A percentile compares a stretch with the other conserved stretches of the same genome.
phyloP scores from a whole-genome alignment of 2,113 vertebrate genomes.

The Electrona antarctica region DNA sequence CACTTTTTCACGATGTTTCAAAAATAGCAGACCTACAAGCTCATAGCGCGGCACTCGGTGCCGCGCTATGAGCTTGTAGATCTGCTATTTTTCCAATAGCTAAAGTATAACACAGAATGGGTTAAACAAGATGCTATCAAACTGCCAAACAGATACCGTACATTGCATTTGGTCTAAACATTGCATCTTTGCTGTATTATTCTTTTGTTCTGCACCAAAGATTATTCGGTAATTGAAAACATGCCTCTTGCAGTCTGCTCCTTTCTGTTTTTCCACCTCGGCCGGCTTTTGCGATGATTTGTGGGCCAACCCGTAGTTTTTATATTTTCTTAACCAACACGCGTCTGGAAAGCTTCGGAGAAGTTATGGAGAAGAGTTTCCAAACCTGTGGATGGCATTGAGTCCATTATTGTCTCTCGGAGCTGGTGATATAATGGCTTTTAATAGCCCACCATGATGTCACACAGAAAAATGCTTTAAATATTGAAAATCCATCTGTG shows the following conservation, averaged over 20 bases:
- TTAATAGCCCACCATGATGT: slow-evolving; percentile 48
- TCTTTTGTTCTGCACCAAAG: slow-evolving; percentile 28
- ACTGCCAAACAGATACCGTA: slow-evolving; percentile 18
- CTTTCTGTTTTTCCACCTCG: slow-evolving; percentile 56
- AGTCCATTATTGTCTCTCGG: slow-evolving; percentile 53
- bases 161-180: slow-evolving; percentile 17
- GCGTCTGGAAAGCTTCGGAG: slow-evolving; percentile 55
- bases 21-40: too few relatives aligned
- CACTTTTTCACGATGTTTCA: too few relatives aligned
- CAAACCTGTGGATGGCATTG: slow-evolving; percentile 35
- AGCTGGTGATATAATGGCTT: slow-evolving; percentile 48
- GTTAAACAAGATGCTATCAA: slow-evolving; percentile 39
- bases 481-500: slow-evolving; percentile 67
- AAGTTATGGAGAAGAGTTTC: slow-evolving; percentile 45
- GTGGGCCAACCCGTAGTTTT: slow-evolving; percentile 27
- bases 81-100: too few relatives aligned
- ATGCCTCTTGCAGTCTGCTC: slow-evolving; percentile 35
- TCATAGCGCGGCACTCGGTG: too few relatives aligned
- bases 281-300: slow-evolving; percentile 40
- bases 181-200: slow-evolving; percentile 43
- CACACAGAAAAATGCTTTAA: slow-evolving; percentile 45
- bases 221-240: slow-evolving; percentile 36
- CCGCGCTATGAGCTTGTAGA: too few relatives aligned
- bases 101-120: too few relatives aligned
- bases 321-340: slow-evolving; percentile 30